phyloP scores from a whole-genome alignment of 2,888 invertebrate species.

The Sarcophaga subvicina region DNA sequence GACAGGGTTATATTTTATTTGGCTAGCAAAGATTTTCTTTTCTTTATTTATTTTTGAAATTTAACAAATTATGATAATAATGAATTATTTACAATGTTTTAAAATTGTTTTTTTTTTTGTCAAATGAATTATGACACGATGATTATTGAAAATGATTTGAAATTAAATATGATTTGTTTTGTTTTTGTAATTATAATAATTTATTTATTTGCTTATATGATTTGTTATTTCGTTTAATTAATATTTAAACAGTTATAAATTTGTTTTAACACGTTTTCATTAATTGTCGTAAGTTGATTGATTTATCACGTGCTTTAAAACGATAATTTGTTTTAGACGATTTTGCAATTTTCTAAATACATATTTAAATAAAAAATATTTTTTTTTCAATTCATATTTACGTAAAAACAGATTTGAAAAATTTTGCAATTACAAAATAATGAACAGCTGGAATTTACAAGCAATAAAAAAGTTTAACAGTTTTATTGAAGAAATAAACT shows the following conservation, averaged over 20 bases:
- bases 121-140: not conserved
- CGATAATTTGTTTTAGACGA: constrained; percentile 16
- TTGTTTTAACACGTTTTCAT: constrained; percentile 47
- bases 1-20: too few relatives aligned
- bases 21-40: too few relatives aligned
- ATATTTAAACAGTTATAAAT: constrained; percentile 4
- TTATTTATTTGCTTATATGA: constrained; percentile 16
- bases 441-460: too few relatives aligned
- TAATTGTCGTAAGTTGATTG: not conserved
- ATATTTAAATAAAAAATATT: too few relatives aligned
- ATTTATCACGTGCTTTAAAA: constrained; percentile 42
- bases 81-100: constrained; percentile 34
- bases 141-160: not conserved
- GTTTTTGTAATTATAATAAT: constrained; percentile 12
- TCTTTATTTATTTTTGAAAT: too few relatives aligned
- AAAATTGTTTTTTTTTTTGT: not conserved
- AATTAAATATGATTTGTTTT: not conserved
- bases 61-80: not conserved
- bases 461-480: too few relatives aligned
- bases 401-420: too few relatives aligned
- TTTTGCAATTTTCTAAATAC: not conserved
- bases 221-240: constrained; percentile 1
- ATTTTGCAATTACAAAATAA: too few relatives aligned
- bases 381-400: too few relatives aligned
- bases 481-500: too few relatives aligned